A percentile compares a stretch with the other conserved stretches of the same genome.
These are phyloP conservation scores for Corticium candelabrum DNA, from an alignment of 37 sponge, comb jelly and placozoan genomes.

Conservation along the genomic window DNA sequence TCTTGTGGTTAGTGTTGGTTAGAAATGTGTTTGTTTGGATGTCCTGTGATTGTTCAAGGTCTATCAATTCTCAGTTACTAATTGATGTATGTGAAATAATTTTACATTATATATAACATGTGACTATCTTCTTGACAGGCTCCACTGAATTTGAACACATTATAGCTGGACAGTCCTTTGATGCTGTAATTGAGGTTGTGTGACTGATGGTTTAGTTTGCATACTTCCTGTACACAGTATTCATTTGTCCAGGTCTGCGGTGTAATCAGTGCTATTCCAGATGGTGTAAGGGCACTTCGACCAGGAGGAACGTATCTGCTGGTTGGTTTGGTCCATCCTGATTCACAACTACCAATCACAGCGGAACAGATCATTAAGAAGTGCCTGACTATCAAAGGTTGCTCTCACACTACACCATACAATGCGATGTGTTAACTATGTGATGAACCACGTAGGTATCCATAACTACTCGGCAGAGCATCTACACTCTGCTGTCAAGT, in stretches of 20 bases:
- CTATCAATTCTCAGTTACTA: too few relatives aligned
- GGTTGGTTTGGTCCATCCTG: constrained; percentile 5
- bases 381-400: constrained; percentile 8
- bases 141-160: too few relatives aligned
- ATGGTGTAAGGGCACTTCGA: not conserved
- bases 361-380: not conserved
- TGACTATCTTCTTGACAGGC: too few relatives aligned
- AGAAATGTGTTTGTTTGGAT: too few relatives aligned
- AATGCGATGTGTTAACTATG: not conserved
- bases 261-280: not conserved
- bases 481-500: not conserved
- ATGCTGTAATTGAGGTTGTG: constrained; percentile 7
- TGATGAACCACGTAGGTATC: not conserved
- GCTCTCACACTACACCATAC: not conserved
- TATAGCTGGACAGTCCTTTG: not conserved
- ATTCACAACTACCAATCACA: constrained; percentile 6
- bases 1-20: too few relatives aligned
- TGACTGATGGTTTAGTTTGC: not conserved
- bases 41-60: too few relatives aligned
- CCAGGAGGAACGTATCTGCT: not conserved
- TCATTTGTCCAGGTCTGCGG: constrained; percentile 2
- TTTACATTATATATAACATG: too few relatives aligned
- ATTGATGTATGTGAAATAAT: too few relatives aligned
- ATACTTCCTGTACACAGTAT: not conserved
- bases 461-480: not conserved